Evolutionary conservation across 2,888 invertebrate species (phyloP).

Genomic region (Sericinus montela): DNA sequence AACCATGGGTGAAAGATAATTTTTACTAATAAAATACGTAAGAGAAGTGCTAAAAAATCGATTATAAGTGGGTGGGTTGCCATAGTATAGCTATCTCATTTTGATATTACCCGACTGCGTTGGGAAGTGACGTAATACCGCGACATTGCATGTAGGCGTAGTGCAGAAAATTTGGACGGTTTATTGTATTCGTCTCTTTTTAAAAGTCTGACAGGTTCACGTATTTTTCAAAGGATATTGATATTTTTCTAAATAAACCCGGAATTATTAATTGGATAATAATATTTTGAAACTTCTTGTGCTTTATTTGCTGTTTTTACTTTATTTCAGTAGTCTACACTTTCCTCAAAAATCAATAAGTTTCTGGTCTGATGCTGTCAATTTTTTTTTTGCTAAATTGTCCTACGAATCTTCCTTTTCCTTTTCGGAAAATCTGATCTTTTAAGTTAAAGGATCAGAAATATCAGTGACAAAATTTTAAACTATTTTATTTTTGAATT

Average conservation of each 20-base stretch:
- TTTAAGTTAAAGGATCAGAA: too few relatives aligned
- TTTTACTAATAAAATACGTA: conserved; percentile 37
- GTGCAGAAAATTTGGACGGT: conserved; percentile 44
- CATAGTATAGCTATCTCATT: conserved; percentile 42
- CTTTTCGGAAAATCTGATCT: too few relatives aligned
- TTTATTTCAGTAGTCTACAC: too few relatives aligned
- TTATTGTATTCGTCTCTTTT: conserved; percentile 47
- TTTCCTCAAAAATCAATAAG: too few relatives aligned
- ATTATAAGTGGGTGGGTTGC: conserved; percentile 74
- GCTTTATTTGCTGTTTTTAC: too few relatives aligned
- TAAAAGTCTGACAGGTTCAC: conserved; percentile 33
- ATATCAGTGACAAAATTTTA: too few relatives aligned
- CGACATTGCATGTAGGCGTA: conserved; percentile 42
- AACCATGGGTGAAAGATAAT: conserved; percentile 27
- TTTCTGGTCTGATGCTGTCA: too few relatives aligned
- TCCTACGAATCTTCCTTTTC: too few relatives aligned
- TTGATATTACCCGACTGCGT: conserved; percentile 57
- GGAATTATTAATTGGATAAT: background rate
- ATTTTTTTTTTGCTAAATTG: too few relatives aligned
- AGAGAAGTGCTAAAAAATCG: conserved; percentile 69
- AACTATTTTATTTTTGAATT: too few relatives aligned
- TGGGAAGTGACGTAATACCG: conserved; percentile 55
- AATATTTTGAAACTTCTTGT: background rate
- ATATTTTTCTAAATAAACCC: conserved; percentile 14
- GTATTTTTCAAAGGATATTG: conserved; percentile 20